Conservation (phyloP, 2,888 invertebrate species). For the Apoda limacodes region DNA sequence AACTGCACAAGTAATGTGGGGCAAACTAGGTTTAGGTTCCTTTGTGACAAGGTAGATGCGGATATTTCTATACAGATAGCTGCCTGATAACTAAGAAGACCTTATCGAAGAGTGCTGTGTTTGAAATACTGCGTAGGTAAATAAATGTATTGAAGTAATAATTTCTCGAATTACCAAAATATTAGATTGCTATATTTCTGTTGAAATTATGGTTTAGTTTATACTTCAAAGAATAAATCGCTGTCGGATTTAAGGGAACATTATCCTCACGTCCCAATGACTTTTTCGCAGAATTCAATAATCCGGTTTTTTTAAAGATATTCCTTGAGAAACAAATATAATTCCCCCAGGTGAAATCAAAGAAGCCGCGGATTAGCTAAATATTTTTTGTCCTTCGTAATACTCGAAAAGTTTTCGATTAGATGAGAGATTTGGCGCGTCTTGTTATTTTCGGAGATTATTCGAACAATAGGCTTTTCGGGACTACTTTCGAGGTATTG, state of each 20-base stretch:
- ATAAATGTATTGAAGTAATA: constrained; percentile 46
- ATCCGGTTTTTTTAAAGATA: constrained; percentile 55
- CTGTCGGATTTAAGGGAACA: constrained; percentile 53
- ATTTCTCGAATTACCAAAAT: constrained; percentile 33
- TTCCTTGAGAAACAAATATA: constrained; percentile 56
- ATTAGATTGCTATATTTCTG: constrained; percentile 43
- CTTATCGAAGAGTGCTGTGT: too few relatives aligned
- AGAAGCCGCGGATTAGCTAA: constrained; percentile 60
- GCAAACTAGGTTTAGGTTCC: too few relatives aligned
- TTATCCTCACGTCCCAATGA: constrained; percentile 51
- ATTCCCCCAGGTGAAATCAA: constrained; percentile 43
- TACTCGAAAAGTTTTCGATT: constrained; percentile 59
- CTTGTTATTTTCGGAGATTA: constrained; percentile 38
- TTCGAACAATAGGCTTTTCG: constrained; percentile 58
- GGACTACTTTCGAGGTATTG: constrained; percentile 41
- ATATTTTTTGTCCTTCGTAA: constrained; percentile 41
- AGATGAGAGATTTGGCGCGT: constrained; percentile 53
- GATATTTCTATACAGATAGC: too few relatives aligned
- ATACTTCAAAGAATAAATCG: constrained; percentile 62
- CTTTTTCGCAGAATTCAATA: constrained; percentile 61
- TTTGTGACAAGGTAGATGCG: too few relatives aligned
- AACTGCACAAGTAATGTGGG: too few relatives aligned
- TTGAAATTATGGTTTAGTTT: constrained; percentile 57
- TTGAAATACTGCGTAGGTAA: too few relatives aligned
- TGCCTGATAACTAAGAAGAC: too few relatives aligned